Conservation (phyloP, 2,113 vertebrate species). For the Hyaena hyaena region DNA sequence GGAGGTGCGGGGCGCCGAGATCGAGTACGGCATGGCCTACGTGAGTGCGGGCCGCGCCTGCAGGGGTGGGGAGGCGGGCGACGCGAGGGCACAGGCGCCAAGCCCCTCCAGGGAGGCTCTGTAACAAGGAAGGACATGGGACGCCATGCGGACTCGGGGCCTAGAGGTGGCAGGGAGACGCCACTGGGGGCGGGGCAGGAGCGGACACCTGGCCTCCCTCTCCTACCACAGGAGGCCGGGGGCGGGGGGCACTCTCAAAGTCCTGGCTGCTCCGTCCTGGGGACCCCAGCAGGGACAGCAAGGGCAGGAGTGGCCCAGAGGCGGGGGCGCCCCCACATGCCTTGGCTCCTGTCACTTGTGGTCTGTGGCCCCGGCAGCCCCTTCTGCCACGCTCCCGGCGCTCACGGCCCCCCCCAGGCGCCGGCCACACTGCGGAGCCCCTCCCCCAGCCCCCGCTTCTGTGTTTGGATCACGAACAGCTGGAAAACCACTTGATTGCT, state of each 20-base stretch:
- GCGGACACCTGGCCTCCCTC: neutral
- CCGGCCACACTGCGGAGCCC: neutral
- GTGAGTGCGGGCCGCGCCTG: constrained; percentile 88
- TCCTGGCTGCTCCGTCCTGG: neutral
- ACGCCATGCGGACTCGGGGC: rapidly evolving
- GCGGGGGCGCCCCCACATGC: neutral
- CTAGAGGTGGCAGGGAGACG: rapidly evolving
- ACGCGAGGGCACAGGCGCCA: no score
- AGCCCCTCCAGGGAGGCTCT: neutral
- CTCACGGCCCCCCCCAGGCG: neutral
- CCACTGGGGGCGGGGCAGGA: no score
- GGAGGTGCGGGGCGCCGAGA: constrained; percentile 93
- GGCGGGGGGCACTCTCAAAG: neutral
- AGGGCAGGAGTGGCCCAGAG: neutral
- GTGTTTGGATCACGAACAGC: neutral
- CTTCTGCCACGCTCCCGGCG: neutral
- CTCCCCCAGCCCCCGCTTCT: neutral
- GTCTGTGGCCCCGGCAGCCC: neutral
- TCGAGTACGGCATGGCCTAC: constrained; percentile 94
- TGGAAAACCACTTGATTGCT: neutral
- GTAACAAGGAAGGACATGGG: neutral
- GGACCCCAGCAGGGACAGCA: neutral
- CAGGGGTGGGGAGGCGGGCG: no score
- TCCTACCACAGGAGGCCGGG: neutral
- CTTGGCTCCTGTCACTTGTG: no score